Conservation (phyloP, 2,113 vertebrate genomes). For the Hippocampus barbouri region DNA sequence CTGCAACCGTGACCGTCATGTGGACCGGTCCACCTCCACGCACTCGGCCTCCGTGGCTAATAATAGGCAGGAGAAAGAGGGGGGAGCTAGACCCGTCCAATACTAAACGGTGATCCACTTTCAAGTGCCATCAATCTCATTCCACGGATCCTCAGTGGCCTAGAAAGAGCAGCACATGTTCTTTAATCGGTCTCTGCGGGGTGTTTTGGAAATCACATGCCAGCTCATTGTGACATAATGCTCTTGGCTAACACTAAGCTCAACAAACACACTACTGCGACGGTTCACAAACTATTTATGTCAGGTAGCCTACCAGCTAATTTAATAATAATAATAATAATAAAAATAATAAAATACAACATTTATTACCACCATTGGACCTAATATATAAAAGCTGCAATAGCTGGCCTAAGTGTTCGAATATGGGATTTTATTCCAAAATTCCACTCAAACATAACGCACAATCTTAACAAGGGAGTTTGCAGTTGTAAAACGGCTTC, state of each 20-base stretch:
- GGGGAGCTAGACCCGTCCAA: constrained; percentile 31
- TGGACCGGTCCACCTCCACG: constrained; percentile 42
- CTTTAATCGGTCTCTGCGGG: neutral
- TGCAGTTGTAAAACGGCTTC: no score
- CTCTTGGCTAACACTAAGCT: neutral
- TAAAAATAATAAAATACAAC: no score
- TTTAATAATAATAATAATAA: no score
- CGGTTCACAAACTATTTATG: neutral
- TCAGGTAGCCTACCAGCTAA: no score
- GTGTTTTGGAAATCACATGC: neutral
- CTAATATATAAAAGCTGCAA: no score
- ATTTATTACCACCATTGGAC: no score
- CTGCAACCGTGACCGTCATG: constrained; percentile 51
- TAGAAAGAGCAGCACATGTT: constrained; percentile 1
- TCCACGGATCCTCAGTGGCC: constrained; percentile 19
- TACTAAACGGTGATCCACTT: constrained; percentile 63
- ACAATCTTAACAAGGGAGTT: no score
- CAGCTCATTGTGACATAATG: neutral
- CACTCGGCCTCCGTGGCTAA: constrained; percentile 58
- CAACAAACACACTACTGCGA: neutral
- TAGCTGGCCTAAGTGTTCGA: no score
- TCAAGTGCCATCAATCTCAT: constrained; percentile 46
- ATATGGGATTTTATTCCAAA: no score
- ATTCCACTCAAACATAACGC: no score
- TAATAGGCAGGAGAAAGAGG: constrained; percentile 43